Percentiles rank a stretch among this genome's conserved stretches.
Evolutionary conservation across 1,140 invertebrate species (phyloP).

Genomic region (Papilio aristodemus): DNA sequence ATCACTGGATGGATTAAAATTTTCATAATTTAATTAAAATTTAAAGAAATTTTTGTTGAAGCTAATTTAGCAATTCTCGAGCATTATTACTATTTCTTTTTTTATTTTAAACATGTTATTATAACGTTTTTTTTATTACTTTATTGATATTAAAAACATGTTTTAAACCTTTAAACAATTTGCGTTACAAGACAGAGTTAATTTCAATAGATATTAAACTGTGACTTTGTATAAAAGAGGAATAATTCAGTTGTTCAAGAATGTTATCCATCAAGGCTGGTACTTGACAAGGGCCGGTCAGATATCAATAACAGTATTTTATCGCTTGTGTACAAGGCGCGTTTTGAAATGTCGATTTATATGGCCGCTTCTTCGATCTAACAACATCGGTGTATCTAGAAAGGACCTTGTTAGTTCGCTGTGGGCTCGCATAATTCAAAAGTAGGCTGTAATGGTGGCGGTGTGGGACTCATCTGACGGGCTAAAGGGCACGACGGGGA

Average conservation of each 20-base stretch:
- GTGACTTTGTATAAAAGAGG: neutral
- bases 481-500: neutral
- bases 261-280: neutral
- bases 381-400: slow-evolving; percentile 30
- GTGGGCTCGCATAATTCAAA: slow-evolving; percentile 29
- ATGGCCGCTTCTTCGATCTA: slow-evolving; percentile 30
- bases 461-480: neutral
- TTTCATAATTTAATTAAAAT: no score
- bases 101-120: neutral
- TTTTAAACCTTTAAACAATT: no score
- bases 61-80: no score
- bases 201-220: neutral
- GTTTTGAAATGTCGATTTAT: slow-evolving; percentile 31
- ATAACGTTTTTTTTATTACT: no score
- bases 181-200: no score
- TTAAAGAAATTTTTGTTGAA: no score
- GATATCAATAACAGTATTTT: slow-evolving; percentile 27
- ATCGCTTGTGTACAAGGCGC: slow-evolving; percentile 3
- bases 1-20: no score
- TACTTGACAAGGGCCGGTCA: slow-evolving; percentile 14
- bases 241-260: neutral
- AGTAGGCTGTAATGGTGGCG: slow-evolving; percentile 16
- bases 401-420: slow-evolving; percentile 33
- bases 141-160: no score
- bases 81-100: no score